Evolutionary conservation across 30 jellyfish, hydroid and myxozoan species (phyloP).

Genomic region (Cassiopea andromeda): DNA sequence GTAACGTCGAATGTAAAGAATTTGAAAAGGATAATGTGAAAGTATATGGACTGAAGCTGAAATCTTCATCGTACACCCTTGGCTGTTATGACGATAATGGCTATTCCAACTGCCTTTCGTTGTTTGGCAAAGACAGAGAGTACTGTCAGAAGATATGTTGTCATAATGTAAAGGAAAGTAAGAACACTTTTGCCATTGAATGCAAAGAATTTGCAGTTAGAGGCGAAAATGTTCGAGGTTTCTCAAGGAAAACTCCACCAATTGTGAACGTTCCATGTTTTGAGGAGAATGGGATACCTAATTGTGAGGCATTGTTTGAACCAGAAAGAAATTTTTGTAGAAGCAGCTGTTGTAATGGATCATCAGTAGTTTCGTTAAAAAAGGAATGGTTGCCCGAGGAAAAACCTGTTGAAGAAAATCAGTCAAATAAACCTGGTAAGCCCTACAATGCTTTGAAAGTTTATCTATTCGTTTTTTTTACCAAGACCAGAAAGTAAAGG

Average conservation of each 20-base stretch:
- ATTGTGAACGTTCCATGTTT: neutral
- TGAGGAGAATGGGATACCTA: neutral
- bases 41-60: neutral
- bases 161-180: neutral
- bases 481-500: no score
- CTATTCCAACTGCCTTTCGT: neutral
- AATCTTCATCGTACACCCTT: neutral
- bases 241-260: neutral
- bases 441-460: no score
- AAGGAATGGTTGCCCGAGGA: neutral
- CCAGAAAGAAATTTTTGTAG: neutral
- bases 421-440: neutral
- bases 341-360: neutral
- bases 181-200: neutral
- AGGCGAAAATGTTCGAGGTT: neutral
- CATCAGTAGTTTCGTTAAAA: neutral
- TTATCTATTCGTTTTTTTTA: no score
- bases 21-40: neutral
- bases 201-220: neutral
- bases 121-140: neutral
- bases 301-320: neutral
- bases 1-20: neutral
- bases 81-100: neutral
- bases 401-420: neutral
- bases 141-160: neutral